phyloP scores from a whole-genome alignment of 2,888 invertebrate species.

The Oscheius sp. region DNA sequence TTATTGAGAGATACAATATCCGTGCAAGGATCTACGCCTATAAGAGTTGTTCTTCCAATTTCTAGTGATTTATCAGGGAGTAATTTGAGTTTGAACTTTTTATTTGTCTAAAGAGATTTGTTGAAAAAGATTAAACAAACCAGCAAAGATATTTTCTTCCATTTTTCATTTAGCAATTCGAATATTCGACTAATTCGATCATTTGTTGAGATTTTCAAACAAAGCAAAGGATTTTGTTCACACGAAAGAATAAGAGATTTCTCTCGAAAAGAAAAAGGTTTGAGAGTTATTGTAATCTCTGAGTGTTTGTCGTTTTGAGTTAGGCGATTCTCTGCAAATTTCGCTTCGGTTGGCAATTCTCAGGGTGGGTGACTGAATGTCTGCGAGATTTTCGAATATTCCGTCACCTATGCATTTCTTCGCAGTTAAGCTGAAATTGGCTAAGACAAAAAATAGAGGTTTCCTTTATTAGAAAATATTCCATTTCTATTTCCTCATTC shows the following conservation, averaged over 20 bases:
- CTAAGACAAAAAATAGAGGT: not conserved
- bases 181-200: conserved; percentile 53
- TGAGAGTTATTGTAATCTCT: conserved; percentile 42
- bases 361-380: too few species aligned
- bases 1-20: conserved; percentile 14
- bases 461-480: not conserved
- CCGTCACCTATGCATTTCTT: not conserved
- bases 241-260: conserved; percentile 41
- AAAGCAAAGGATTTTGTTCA: conserved; percentile 54
- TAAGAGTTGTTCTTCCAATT: not conserved
- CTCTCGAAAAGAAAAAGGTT: conserved; percentile 48
- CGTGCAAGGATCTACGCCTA: not conserved
- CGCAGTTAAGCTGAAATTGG: not conserved
- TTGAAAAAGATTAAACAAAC: not conserved
- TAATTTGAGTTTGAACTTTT: not conserved
- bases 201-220: conserved; percentile 52
- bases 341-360: too few species aligned
- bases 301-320: conserved; percentile 36
- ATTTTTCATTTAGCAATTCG: conserved; percentile 51
- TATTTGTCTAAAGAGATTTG: not conserved
- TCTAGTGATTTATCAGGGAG: not conserved
- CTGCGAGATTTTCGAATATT: not conserved
- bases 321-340: conserved; percentile 44
- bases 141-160: conserved; percentile 28
- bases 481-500: too few species aligned